Conservation (phyloP, 2,113 vertebrate genomes). For the Piprites chloris region DNA sequence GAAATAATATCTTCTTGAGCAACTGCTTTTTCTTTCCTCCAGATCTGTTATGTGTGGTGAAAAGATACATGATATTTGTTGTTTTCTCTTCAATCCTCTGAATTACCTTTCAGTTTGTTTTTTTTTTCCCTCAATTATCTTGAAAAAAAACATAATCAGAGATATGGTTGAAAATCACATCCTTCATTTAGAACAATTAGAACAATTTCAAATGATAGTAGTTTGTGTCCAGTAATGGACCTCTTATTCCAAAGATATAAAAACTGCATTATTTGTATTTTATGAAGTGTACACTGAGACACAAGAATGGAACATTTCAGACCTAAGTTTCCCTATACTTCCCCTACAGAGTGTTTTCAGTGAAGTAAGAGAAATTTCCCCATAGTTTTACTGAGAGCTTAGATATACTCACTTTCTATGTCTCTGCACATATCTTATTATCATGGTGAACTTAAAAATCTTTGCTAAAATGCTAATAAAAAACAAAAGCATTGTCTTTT, state of each 20-base stretch:
- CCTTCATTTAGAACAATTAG: too few species aligned
- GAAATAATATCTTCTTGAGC: not conserved
- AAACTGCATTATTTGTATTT: not conserved
- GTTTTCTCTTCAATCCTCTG: not conserved
- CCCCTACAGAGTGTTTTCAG: not conserved
- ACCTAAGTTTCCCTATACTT: not conserved
- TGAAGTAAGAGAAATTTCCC: not conserved
- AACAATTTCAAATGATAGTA: not conserved
- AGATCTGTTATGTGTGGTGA: not conserved
- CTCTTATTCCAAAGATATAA: not conserved
- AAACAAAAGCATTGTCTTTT: not conserved
- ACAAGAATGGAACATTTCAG: not conserved
- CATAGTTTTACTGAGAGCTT: not conserved
- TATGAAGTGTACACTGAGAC: not conserved
- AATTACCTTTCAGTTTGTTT: not conserved
- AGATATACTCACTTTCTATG: not conserved
- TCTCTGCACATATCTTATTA: not conserved
- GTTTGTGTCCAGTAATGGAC: not conserved
- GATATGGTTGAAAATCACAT: not conserved
- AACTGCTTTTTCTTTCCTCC: not conserved
- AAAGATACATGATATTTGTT: not conserved
- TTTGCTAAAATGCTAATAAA: not conserved
- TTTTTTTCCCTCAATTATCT: not conserved
- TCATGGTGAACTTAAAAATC: not conserved
- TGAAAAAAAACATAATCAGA: not conserved